These are phyloP conservation scores for Chloromyia formosa DNA, from an alignment of 2,888 invertebrate genomes.

Conservation along the genomic window DNA sequence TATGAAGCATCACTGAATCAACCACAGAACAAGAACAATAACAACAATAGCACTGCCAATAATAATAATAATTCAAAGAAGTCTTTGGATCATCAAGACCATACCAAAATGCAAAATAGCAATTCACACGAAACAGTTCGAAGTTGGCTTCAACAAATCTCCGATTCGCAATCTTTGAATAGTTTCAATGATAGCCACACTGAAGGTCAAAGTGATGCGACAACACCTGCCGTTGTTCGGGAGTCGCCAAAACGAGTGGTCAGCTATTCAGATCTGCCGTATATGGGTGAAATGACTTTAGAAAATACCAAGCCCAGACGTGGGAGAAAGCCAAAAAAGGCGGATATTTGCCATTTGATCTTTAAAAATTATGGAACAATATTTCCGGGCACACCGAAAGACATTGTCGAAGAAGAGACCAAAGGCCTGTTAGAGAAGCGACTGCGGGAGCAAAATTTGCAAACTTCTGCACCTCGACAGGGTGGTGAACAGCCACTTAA, in stretches of 20 bases:
- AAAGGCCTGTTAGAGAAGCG: constrained; percentile 75
- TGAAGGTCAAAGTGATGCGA: constrained; percentile 28
- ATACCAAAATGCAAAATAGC: constrained; percentile 43
- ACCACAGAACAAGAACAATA: constrained; percentile 58
- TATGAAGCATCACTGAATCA: constrained; percentile 77
- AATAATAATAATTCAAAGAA: constrained; percentile 34
- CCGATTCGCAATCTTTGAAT: constrained; percentile 71
- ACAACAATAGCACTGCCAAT: constrained; percentile 50
- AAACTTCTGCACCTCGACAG: constrained; percentile 61
- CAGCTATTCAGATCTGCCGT: constrained; percentile 84
- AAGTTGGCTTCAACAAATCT: constrained; percentile 79
- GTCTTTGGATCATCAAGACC: constrained; percentile 22
- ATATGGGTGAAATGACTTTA: constrained; percentile 92
- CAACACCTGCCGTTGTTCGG: constrained; percentile 34
- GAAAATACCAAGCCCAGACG: constrained; percentile 87
- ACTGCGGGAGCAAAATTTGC: constrained; percentile 39
- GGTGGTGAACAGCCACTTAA: constrained; percentile 77
- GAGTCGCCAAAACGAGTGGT: constrained; percentile 65
- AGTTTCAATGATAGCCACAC: constrained; percentile 33
- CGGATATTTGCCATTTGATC: constrained; percentile 89
- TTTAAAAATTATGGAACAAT: constrained; percentile 92
- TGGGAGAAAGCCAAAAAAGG: constrained; percentile 90
- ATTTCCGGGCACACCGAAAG: constrained; percentile 76
- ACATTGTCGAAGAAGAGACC: constrained; percentile 64
- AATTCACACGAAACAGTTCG: constrained; percentile 74